These are phyloP conservation scores for Micromesistius poutassou DNA, from an alignment of 2,797 vertebrate genomes.

Conservation along the genomic window DNA sequence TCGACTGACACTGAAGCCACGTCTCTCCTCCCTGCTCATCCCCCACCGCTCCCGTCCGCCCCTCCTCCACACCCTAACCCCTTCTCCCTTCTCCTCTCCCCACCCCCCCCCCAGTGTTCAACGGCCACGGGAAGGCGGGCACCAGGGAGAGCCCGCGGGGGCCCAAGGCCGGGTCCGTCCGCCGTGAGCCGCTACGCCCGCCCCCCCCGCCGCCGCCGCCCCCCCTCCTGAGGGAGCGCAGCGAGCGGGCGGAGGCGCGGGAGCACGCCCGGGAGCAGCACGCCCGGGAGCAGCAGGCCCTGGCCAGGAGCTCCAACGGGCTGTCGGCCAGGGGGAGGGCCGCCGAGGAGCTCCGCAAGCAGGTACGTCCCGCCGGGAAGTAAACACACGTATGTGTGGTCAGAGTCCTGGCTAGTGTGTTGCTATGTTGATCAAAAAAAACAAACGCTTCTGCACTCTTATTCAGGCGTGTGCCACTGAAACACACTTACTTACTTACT, in stretches of 20 bases:
- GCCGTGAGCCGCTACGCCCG: slow-evolving; percentile 77
- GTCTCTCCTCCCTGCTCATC: too few species aligned
- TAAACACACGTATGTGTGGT: too few species aligned
- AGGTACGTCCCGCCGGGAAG: slow-evolving; percentile 72
- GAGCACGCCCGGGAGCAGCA: slow-evolving; percentile 76
- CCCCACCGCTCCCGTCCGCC: too few species aligned
- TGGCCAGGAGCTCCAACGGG: slow-evolving; percentile 81
- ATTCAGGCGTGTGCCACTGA: too few species aligned
- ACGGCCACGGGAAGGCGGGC: slow-evolving; percentile 84
- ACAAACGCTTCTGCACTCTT: too few species aligned
- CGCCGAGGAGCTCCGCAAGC: slow-evolving; percentile 92
- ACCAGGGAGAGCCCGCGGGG: slow-evolving; percentile 84
- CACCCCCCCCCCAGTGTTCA: slow-evolving; percentile 78
- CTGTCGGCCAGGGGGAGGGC: slow-evolving; percentile 83
- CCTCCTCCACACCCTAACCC: neutral
- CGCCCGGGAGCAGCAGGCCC: slow-evolving; percentile 68
- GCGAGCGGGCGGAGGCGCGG: slow-evolving; percentile 81
- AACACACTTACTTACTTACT: too few species aligned
- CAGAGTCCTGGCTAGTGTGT: too few species aligned
- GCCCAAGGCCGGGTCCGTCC: slow-evolving; percentile 69
- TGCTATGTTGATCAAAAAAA: too few species aligned
- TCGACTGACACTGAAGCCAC: too few species aligned
- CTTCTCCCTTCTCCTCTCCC: neutral
- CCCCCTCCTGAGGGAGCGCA: slow-evolving; percentile 85
- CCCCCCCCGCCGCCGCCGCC: slow-evolving; percentile 65